Evolutionary conservation across 2,888 invertebrate species (phyloP).

Genomic region (Nomada hirtipes): DNA sequence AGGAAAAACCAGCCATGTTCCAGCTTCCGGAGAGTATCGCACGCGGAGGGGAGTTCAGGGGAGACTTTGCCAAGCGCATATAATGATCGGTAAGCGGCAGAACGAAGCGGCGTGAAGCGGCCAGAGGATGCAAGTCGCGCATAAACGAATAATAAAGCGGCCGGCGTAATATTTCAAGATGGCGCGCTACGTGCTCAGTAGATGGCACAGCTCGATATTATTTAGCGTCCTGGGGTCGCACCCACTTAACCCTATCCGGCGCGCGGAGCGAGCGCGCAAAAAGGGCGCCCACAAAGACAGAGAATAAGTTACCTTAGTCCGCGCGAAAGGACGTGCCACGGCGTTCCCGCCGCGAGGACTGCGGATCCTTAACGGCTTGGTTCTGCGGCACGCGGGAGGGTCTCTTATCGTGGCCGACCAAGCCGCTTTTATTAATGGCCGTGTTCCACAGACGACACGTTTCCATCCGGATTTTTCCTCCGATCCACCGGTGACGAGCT

Average conservation of each 20-base stretch:
- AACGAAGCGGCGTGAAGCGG: slow-evolving; percentile 41
- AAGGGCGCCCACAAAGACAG: slow-evolving; percentile 80
- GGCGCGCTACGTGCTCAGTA: slow-evolving; percentile 77
- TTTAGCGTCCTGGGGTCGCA: slow-evolving; percentile 82
- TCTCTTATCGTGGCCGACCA: slow-evolving; percentile 61
- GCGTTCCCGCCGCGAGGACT: slow-evolving; percentile 74
- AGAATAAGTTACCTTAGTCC: slow-evolving; percentile 80
- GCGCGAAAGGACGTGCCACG: slow-evolving; percentile 75
- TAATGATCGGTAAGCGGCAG: slow-evolving; percentile 41
- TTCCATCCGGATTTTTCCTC: slow-evolving; percentile 21
- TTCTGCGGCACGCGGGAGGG: slow-evolving; percentile 59
- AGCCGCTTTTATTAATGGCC: slow-evolving; percentile 61
- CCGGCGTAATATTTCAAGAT: slow-evolving; percentile 79
- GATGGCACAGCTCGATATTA: slow-evolving; percentile 82
- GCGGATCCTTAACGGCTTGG: slow-evolving; percentile 55
- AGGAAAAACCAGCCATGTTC: not conserved
- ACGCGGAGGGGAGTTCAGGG: slow-evolving; percentile 1
- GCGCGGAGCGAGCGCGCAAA: slow-evolving; percentile 74
- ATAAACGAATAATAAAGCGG: slow-evolving; percentile 74
- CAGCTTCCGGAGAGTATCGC: slow-evolving; percentile 49
- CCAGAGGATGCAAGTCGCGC: slow-evolving; percentile 57
- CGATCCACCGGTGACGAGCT: slow-evolving; percentile 14
- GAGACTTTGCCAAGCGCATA: slow-evolving; percentile 42
- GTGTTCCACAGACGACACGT: slow-evolving; percentile 36
- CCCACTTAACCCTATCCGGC: slow-evolving; percentile 82